A percentile compares a stretch with the other conserved stretches of the same genome.
These are phyloP conservation scores for Heterochromis multidens DNA, from an alignment of 2,113 vertebrate genomes.

Conservation along the genomic window DNA sequence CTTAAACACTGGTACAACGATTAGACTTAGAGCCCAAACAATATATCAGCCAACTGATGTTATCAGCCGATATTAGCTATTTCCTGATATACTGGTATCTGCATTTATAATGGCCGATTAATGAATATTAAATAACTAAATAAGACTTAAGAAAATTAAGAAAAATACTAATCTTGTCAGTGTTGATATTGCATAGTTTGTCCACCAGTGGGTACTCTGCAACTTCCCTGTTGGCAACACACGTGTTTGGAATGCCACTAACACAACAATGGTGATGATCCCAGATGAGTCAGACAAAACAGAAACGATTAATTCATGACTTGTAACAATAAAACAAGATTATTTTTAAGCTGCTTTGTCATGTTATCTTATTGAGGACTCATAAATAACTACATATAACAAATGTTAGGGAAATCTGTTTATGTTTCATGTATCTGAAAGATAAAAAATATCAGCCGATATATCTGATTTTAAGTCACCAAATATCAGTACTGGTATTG, in stretches of 20 bases:
- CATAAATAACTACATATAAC: not conserved
- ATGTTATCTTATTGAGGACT: not conserved
- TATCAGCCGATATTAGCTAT: not conserved
- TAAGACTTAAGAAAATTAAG: too few relatives aligned
- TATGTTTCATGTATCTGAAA: too few relatives aligned
- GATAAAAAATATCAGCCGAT: too few relatives aligned
- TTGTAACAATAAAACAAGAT: not conserved
- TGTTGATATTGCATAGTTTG: rapidly evolving
- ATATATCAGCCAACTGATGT: too few relatives aligned
- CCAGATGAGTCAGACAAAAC: not conserved
- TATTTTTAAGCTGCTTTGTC: not conserved
- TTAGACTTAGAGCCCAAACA: not conserved
- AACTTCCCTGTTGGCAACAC: rapidly evolving
- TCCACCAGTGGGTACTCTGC: not conserved
- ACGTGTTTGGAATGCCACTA: not conserved
- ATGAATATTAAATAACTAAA: too few relatives aligned
- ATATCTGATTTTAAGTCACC: too few relatives aligned
- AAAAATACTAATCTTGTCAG: too few relatives aligned
- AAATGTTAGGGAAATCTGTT: too few relatives aligned
- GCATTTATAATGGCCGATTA: not conserved
- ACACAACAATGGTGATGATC: not conserved
- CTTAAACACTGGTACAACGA: not conserved
- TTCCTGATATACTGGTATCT: not conserved
- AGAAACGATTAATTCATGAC: not conserved
- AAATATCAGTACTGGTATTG: too few relatives aligned